phyloP scores from a whole-genome alignment of 2,797 vertebrate species.

The Microctenopoma steveboyesi region DNA sequence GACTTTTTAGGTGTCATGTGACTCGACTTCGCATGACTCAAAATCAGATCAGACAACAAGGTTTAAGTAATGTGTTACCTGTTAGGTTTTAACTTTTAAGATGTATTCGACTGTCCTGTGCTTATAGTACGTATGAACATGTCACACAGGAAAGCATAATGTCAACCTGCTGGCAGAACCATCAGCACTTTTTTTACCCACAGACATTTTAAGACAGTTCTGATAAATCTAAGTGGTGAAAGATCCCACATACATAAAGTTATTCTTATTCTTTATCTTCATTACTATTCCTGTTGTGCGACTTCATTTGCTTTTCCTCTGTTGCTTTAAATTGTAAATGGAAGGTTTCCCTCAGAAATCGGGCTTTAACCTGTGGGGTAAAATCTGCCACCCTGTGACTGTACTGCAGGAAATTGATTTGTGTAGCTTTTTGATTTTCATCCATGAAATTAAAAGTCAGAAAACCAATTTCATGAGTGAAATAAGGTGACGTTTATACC shows the following conservation, averaged over 20 bases:
- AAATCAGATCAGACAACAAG: not conserved
- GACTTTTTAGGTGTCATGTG: not conserved
- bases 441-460: conserved; percentile 54
- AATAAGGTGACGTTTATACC: not conserved
- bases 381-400: conserved; percentile 17
- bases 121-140: too few species aligned
- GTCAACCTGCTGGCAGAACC: not conserved
- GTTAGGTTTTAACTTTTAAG: too few species aligned
- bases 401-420: conserved; percentile 44
- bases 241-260: not conserved
- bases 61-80: too few species aligned
- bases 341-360: conserved; percentile 1
- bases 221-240: not conserved
- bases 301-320: conserved; percentile 5
- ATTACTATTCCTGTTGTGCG: not conserved
- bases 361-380: not conserved
- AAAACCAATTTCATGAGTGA: conserved; percentile 39
- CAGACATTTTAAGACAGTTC: not conserved
- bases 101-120: too few species aligned
- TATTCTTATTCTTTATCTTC: not conserved
- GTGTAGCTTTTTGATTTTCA: conserved; percentile 33
- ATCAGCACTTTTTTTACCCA: not conserved
- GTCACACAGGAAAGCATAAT: not conserved
- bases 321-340: conserved; percentile 3
- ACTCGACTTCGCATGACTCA: conserved; percentile 19